phyloP scores from a whole-genome alignment of 1,140 invertebrate species.

The Galleria mellonella region DNA sequence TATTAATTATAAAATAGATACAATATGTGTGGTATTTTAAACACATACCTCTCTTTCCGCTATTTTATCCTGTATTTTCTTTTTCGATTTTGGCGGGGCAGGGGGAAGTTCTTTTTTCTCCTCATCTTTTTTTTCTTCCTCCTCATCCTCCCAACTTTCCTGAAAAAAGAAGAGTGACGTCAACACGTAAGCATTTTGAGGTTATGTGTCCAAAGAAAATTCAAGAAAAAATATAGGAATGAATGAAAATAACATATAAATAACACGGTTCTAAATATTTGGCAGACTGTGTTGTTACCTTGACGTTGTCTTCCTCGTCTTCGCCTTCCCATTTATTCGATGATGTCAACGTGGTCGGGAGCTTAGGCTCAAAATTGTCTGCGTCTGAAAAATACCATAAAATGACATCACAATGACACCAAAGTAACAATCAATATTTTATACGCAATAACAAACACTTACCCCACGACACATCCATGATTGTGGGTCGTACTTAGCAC shows the following conservation, averaged over 20 bases:
- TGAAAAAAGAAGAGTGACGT: constrained; percentile 64
- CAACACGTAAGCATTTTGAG: constrained; percentile 59
- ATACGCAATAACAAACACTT: constrained; percentile 25
- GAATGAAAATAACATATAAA: constrained; percentile 5
- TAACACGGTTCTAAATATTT: constrained; percentile 18
- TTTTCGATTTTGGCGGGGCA: constrained; percentile 76
- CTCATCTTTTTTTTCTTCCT: constrained; percentile 82
- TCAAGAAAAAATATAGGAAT: not conserved
- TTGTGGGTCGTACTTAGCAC: constrained; percentile 46
- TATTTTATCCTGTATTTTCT: constrained; percentile 84
- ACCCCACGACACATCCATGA: constrained; percentile 73
- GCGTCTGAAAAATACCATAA: constrained; percentile 58
- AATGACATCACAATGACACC: constrained; percentile 22
- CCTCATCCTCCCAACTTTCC: constrained; percentile 92
- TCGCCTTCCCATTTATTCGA: constrained; percentile 91
- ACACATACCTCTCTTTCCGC: constrained; percentile 83
- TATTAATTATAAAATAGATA: too few relatives aligned
- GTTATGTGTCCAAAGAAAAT: constrained; percentile 29
- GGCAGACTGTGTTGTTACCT: constrained; percentile 76
- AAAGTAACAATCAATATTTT: constrained; percentile 16
- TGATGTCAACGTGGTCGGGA: constrained; percentile 66
- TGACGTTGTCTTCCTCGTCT: constrained; percentile 89
- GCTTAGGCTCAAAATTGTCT: constrained; percentile 72
- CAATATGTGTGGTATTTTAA: constrained; percentile 6
- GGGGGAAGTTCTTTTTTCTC: constrained; percentile 71